Conservation (phyloP, 2,113 vertebrate species). For the Urocitellus parryii region DNA sequence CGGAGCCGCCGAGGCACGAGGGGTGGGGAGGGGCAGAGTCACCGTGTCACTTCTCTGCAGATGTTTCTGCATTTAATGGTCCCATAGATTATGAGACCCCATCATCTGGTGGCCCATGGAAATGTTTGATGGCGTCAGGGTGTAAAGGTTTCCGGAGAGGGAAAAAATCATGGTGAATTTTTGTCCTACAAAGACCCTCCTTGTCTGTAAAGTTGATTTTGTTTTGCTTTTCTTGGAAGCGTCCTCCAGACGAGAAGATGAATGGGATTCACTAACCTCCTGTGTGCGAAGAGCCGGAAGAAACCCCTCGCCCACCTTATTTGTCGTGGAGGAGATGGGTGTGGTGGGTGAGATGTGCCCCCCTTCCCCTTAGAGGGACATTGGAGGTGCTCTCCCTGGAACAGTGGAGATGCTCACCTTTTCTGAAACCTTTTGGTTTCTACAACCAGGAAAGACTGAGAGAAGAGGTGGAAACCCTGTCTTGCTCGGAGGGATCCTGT, state of each 20-base stretch:
- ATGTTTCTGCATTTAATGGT: slow-evolving; percentile 79
- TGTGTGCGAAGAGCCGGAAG: slow-evolving; percentile 66
- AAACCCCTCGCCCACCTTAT: slow-evolving; percentile 66
- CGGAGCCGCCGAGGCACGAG: neutral
- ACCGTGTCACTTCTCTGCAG: slow-evolving; percentile 73
- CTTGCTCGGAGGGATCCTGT: neutral
- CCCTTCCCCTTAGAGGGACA: accelerated
- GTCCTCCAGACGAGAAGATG: slow-evolving; percentile 72
- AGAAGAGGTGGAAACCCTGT: neutral
- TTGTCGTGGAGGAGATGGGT: neutral
- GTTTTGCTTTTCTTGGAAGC: slow-evolving; percentile 48
- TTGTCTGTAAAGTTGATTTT: slow-evolving; percentile 28
- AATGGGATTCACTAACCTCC: slow-evolving; percentile 48
- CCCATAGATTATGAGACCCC: slow-evolving; percentile 71
- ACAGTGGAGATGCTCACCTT: neutral
- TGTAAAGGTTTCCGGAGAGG: slow-evolving; percentile 70
- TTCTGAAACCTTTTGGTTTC: neutral
- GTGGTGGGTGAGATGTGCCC: neutral
- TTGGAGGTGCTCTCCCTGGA: neutral
- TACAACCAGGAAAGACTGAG: neutral
- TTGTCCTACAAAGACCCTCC: neutral
- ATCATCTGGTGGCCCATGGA: neutral
- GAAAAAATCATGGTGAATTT: slow-evolving; percentile 41
- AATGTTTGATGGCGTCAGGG: slow-evolving; percentile 78
- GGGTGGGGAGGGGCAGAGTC: slow-evolving; percentile 66